Evolutionary conservation across 2,113 vertebrate genomes (phyloP).

Genomic region (Tachysurus fulvidraco): DNA sequence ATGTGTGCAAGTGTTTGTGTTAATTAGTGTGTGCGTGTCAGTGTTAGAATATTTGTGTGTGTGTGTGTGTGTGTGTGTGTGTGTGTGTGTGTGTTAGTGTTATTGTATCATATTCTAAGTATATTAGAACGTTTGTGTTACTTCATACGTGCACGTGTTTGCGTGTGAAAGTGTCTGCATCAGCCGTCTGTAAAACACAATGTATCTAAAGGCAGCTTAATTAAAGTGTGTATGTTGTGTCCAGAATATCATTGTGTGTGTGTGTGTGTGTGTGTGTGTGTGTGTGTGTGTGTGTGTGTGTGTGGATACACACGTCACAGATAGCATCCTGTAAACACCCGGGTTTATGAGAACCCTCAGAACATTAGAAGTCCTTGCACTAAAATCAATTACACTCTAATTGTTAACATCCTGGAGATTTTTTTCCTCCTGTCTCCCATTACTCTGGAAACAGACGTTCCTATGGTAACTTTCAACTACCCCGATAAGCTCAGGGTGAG

Average conservation of each 20-base stretch:
- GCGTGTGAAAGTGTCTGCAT: too few relatives aligned
- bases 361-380: constrained; percentile 35
- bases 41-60: too few relatives aligned
- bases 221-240: neutral
- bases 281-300: too few relatives aligned
- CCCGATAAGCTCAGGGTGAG: constrained; percentile 16
- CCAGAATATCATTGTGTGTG: neutral
- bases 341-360: neutral
- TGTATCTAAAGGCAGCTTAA: neutral
- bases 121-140: too few relatives aligned
- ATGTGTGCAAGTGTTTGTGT: too few relatives aligned
- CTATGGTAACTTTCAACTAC: constrained; percentile 54
- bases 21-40: too few relatives aligned
- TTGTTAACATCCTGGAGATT: constrained; percentile 45
- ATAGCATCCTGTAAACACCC: neutral
- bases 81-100: neutral
- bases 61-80: too few relatives aligned
- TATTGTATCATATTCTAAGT: too few relatives aligned
- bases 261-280: too few relatives aligned
- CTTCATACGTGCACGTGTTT: too few relatives aligned
- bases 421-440: neutral
- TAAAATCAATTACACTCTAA: constrained; percentile 45
- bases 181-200: neutral
- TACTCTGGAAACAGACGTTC: constrained; percentile 48
- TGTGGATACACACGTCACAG: neutral